Percentiles rank a stretch among this genome's conserved stretches.
Evolutionary conservation across 2,888 invertebrate species (phyloP).

Genomic region (Melipona beecheii): DNA sequence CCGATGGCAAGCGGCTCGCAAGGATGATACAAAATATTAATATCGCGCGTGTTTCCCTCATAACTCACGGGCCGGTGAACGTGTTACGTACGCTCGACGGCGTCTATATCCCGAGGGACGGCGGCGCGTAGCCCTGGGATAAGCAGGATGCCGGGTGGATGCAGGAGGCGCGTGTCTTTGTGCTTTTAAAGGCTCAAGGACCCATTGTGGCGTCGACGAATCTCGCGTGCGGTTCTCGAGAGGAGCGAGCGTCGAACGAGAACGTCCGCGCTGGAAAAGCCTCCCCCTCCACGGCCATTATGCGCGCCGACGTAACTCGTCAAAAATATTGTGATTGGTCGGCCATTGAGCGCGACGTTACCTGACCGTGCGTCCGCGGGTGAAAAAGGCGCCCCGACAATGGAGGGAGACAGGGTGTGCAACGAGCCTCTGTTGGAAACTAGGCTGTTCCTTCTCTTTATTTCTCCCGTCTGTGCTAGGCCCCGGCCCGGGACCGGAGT

Average conservation of each 20-base stretch:
- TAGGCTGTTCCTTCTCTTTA: conserved; percentile 17
- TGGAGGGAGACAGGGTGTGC: conserved; percentile 31
- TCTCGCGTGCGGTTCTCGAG: conserved; percentile 52
- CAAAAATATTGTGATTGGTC: conserved; percentile 84
- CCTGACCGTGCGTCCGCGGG: conserved; percentile 63
- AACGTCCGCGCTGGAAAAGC: conserved; percentile 73
- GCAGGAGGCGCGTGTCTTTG: conserved; percentile 77
- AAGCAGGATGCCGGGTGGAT: conserved; percentile 76
- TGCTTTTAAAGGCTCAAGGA: conserved; percentile 78
- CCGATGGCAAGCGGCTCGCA: conserved; percentile 46
- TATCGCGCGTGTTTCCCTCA: conserved; percentile 82
- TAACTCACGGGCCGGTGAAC: conserved; percentile 83
- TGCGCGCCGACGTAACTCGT: conserved; percentile 82
- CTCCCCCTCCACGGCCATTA: conserved; percentile 71
- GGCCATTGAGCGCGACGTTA: conserved; percentile 80
- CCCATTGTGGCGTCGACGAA: conserved; percentile 67
- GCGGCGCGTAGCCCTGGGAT: conserved; percentile 67
- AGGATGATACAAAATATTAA: conserved; percentile 85
- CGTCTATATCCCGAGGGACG: conserved; percentile 80
- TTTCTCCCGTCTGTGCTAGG: neutral
- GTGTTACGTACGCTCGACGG: conserved; percentile 83
- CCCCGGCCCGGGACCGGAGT: neutral
- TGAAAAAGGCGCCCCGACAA: conserved; percentile 48
- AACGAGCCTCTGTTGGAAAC: conserved; percentile 21
- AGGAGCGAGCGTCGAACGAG: conserved; percentile 46